Conservation (phyloP, 2,113 vertebrate species). For the Chaetodon trifascialis region DNA sequence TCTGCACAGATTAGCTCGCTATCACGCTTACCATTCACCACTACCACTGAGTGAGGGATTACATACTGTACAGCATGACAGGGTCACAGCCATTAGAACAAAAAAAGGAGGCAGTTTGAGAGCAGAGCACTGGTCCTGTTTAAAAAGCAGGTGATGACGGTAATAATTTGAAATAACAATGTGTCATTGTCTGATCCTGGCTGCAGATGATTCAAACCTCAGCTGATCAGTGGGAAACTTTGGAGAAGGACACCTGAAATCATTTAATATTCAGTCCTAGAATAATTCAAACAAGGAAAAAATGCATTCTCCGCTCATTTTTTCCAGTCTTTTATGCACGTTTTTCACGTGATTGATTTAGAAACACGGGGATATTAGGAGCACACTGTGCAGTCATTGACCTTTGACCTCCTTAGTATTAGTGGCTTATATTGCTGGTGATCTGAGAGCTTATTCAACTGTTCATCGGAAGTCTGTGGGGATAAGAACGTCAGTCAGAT, state of each 20-base stretch:
- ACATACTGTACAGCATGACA: constrained; percentile 13
- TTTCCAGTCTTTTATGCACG: not conserved
- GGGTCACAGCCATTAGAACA: constrained; percentile 26
- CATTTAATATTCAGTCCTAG: not conserved
- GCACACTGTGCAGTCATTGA: constrained; percentile 7
- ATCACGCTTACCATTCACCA: constrained; percentile 56
- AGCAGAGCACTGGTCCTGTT: not conserved
- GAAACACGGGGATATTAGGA: constrained; percentile 1
- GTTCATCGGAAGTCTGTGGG: not conserved
- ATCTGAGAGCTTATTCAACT: constrained; percentile 46
- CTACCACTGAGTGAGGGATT: constrained; percentile 26
- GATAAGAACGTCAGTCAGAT: constrained; percentile 21
- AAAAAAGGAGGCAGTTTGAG: not conserved
- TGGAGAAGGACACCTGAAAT: not conserved
- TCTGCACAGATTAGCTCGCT: constrained; percentile 67
- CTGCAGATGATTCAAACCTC: not conserved
- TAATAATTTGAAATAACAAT: not conserved
- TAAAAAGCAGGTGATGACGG: not conserved
- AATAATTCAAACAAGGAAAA: not conserved
- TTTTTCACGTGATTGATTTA: not conserved
- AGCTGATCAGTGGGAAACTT: not conserved
- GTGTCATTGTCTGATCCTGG: not conserved
- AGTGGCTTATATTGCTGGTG: constrained; percentile 33
- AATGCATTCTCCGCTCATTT: not conserved
- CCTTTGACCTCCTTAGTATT: constrained; percentile 45